Percentiles rank a stretch among this genome's conserved stretches.
Conservation (phyloP, 2,797 vertebrate species). For the Tokudaia muenninki region DNA sequence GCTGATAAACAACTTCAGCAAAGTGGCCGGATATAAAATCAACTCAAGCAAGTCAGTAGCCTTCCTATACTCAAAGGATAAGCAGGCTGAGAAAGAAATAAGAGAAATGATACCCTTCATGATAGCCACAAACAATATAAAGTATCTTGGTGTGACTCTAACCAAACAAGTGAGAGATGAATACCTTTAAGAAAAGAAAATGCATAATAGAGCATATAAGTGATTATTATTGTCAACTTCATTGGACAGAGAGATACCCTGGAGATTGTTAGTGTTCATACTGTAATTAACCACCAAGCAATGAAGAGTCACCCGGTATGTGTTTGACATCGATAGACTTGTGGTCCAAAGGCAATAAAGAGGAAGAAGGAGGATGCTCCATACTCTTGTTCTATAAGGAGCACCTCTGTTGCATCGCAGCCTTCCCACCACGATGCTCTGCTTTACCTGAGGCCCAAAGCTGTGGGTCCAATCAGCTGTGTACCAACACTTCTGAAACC, state of each 20-base stretch:
- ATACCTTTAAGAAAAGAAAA: neutral
- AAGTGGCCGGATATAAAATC: no score
- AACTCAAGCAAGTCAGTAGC: no score
- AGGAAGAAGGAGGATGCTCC: neutral
- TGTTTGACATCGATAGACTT: neutral
- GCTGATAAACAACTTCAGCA: no score
- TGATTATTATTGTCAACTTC: neutral
- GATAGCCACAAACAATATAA: no score
- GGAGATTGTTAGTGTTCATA: neutral
- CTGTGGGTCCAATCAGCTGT: neutral
- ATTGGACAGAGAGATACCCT: neutral
- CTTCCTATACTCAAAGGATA: no score
- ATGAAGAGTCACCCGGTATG: neutral
- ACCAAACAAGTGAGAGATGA: neutral
- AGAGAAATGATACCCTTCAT: no score
- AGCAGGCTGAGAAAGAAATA: no score
- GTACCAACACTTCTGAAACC: neutral
- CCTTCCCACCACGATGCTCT: neutral
- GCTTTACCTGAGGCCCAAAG: neutral
- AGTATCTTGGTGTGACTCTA: no score
- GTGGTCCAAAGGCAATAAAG: neutral
- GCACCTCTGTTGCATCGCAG: neutral
- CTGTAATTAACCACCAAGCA: neutral
- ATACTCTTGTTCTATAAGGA: neutral
- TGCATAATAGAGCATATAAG: neutral